phyloP scores from a whole-genome alignment of 1,140 invertebrate genomes.

The Lordiphosa clarofinis region DNA sequence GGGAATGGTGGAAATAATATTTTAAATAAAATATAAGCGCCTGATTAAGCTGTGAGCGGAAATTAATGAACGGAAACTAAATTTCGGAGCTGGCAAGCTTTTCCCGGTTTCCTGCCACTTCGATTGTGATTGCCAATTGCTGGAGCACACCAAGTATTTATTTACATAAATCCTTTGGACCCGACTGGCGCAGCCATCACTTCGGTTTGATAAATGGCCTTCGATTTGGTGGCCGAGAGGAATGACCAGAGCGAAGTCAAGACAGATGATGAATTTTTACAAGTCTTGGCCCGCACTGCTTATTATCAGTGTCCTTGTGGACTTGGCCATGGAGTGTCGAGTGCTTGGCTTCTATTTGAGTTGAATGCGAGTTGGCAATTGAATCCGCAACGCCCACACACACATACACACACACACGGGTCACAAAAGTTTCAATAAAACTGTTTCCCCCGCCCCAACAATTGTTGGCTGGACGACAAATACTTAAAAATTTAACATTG shows the following conservation, averaged over 20 bases:
- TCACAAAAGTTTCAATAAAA: slow-evolving; percentile 14
- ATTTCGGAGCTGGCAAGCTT: slow-evolving; percentile 31
- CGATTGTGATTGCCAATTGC: slow-evolving; percentile 4
- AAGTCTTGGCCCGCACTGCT: slow-evolving; percentile 2
- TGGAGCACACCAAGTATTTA: slow-evolving; percentile 29
- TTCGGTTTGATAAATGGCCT: slow-evolving; percentile 66
- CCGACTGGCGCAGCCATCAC: slow-evolving; percentile 51
- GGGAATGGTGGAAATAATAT: slow-evolving; percentile 22
- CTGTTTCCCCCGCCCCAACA: slow-evolving; percentile 44
- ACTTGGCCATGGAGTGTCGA: slow-evolving; percentile 33
- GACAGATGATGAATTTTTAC: slow-evolving; percentile 7
- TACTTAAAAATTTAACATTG: slow-evolving; percentile 44
- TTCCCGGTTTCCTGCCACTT: slow-evolving; percentile 21
- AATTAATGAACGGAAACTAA: slow-evolving; percentile 75
- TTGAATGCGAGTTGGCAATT: slow-evolving; percentile 69
- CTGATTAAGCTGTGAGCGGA: slow-evolving; percentile 70
- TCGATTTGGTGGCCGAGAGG: slow-evolving; percentile 26
- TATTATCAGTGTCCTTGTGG: slow-evolving; percentile 40
- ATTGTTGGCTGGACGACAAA: slow-evolving; percentile 34
- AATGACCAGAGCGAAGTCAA: slow-evolving; percentile 38
- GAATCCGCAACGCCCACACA: slow-evolving; percentile 55
- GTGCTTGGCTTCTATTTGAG: slow-evolving; percentile 30
- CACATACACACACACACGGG: slow-evolving; percentile 40
- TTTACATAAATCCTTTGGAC: slow-evolving; percentile 48
- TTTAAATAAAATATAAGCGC: slow-evolving; percentile 42